Percentiles rank a stretch among this genome's conserved stretches.
phyloP scores from a whole-genome alignment of 2,888 invertebrate genomes.

The Chymomyza amoena region DNA sequence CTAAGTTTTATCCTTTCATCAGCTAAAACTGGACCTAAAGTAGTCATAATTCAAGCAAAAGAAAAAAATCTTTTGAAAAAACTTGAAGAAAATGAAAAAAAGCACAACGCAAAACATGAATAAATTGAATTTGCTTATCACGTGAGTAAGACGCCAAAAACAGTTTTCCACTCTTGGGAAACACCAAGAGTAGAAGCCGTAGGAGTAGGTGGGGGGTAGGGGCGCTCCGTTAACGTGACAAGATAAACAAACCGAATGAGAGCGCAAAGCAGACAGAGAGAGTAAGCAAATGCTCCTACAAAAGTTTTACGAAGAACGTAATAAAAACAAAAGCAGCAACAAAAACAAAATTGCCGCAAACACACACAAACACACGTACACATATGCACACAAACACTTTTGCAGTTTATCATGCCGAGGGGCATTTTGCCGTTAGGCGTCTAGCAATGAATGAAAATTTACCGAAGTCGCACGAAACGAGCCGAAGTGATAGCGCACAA shows the following conservation, averaged over 20 bases:
- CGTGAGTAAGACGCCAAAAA: conserved; percentile 47
- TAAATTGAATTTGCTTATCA: conserved; percentile 48
- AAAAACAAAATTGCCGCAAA: conserved; percentile 36
- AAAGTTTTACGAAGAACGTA: conserved; percentile 52
- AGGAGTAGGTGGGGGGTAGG: neutral
- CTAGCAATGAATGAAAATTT: conserved; percentile 59
- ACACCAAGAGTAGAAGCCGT: neutral
- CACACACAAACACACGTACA: neutral
- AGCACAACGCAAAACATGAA: conserved; percentile 15
- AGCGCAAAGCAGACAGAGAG: neutral
- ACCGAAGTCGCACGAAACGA: conserved; percentile 20
- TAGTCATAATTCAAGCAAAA: neutral
- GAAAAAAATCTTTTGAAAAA: neutral
- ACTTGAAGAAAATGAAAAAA: conserved; percentile 11
- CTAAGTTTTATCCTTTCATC: too few relatives aligned
- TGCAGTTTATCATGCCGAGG: neutral
- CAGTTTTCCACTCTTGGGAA: neutral
- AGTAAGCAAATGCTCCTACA: conserved; percentile 4
- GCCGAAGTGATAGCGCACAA: conserved; percentile 35
- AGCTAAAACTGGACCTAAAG: neutral
- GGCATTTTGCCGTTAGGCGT: conserved; percentile 11
- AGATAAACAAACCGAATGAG: conserved; percentile 9
- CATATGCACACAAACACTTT: conserved; percentile 4
- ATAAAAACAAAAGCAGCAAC: conserved; percentile 62
- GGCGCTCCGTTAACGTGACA: neutral